Evolutionary conservation across 2,888 invertebrate species (phyloP).

Genomic region (Artemia sinica): DNA sequence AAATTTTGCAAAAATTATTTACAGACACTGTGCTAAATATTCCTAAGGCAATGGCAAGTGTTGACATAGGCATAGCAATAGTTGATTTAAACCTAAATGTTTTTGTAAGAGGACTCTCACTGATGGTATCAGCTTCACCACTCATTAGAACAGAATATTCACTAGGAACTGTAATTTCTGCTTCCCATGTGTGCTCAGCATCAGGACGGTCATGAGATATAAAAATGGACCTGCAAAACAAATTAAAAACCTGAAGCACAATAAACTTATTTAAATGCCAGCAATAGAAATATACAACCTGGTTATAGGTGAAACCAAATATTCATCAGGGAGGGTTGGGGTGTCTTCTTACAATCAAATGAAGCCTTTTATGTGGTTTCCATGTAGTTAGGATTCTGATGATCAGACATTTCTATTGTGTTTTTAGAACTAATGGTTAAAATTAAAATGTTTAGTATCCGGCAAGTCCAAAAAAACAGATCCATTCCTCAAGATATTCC

Average conservation of each 20-base stretch:
- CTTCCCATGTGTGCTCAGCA: slow-evolving; percentile 32
- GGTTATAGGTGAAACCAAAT: too few relatives aligned
- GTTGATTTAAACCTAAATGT: slow-evolving; percentile 27
- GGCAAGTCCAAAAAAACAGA: too few relatives aligned
- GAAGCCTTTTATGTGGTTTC: too few relatives aligned
- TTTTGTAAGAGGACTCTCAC: background rate
- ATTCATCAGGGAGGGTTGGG: too few relatives aligned
- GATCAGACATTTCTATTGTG: too few relatives aligned
- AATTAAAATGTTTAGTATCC: too few relatives aligned
- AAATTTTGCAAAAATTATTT: background rate
- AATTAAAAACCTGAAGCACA: background rate
- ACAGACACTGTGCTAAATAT: slow-evolving; percentile 27
- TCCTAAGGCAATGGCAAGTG: slow-evolving; percentile 31
- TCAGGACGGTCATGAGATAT: slow-evolving; percentile 32
- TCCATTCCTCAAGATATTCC: too few relatives aligned
- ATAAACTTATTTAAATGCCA: too few relatives aligned
- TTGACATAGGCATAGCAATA: slow-evolving; percentile 30
- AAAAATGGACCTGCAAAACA: slow-evolving; percentile 28
- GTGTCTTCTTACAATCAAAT: too few relatives aligned
- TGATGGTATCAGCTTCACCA: slow-evolving; percentile 25
- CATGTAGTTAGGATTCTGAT: too few relatives aligned
- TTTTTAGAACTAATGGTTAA: too few relatives aligned
- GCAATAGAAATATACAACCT: too few relatives aligned
- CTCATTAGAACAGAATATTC: slow-evolving; percentile 29
- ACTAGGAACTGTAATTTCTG: slow-evolving; percentile 27